A percentile compares a stretch with the other conserved stretches of the same genome.
phyloP scores from a whole-genome alignment of 1,140 invertebrate genomes.

The Leptopilina clavipes region DNA sequence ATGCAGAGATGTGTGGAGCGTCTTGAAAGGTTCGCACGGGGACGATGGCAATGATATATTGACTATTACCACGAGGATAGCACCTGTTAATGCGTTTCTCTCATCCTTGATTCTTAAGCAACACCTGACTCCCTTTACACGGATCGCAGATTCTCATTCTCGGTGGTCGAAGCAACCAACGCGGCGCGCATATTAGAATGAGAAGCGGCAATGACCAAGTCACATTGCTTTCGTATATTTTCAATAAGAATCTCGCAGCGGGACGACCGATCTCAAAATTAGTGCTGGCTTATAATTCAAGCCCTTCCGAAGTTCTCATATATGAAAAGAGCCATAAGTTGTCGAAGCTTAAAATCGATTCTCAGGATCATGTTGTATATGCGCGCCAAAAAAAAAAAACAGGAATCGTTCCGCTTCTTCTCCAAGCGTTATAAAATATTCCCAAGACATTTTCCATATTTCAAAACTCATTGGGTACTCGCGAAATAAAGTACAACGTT shows the following conservation, averaged over 20 bases:
- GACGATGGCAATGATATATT: conserved; percentile 61
- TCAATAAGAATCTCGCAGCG: conserved; percentile 60
- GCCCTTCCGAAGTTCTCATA: not conserved
- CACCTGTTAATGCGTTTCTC: conserved; percentile 69
- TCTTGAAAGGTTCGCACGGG: conserved; percentile 36
- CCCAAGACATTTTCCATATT: conserved; percentile 62
- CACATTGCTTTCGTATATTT: conserved; percentile 57
- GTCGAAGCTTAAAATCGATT: conserved; percentile 40
- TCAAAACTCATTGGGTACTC: conserved; percentile 63
- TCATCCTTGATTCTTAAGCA: conserved; percentile 52
- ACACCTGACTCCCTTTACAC: conserved; percentile 58
- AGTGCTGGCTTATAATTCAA: conserved; percentile 53
- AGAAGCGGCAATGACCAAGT: conserved; percentile 23
- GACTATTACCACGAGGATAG: conserved; percentile 61
- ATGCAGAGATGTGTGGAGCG: not conserved
- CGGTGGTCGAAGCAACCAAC: conserved; percentile 29
- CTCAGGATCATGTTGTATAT: conserved; percentile 13
- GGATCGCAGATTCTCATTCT: conserved; percentile 50
- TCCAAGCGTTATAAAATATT: conserved; percentile 43
- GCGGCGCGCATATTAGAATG: not conserved
- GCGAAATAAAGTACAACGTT: conserved; percentile 65
- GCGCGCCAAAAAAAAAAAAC: conserved; percentile 34
- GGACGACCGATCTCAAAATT: conserved; percentile 50
- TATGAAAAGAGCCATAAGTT: conserved; percentile 27
- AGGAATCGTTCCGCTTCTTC: conserved; percentile 33